Evolutionary conservation across 2,888 invertebrate species (phyloP), one percentile per base, ranked within the genome.

Genomic region (Amorpha juglandis): DNA sequence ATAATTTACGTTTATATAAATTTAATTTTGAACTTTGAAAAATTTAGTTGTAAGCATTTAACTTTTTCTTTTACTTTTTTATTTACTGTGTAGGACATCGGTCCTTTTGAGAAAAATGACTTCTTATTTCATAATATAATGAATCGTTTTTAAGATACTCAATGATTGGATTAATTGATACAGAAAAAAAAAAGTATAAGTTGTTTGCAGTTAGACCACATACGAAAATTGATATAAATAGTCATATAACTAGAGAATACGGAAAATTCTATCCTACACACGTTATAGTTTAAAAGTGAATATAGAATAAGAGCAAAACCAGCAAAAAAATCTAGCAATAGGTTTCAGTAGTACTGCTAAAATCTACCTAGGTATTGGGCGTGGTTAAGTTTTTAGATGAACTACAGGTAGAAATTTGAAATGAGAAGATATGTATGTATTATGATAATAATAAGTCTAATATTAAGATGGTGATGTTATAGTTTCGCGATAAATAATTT

Each of bases 201-300:
- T 19, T 58, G 58, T 42, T 58, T 58, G 58, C 58, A 42, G 21
- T 42, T 42, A 58, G 38, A 58, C 58, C 58, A 58, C 58, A 42
- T 16, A 58, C 19, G 58, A 58, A 42, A 42, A 42, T 55, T 21
- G 48, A 35, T 62, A 63, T 52, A 58, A 27, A 47, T 45, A 62
- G 64, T 45, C 53, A 63, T 66, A 19, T 27, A 58, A 63, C 50
- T 45, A 63, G 65, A 63, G n/a, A 65, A 62, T 50, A 62, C 50
- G 55, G 64, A 70, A 70, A 76, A 19, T 12, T 58, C 58, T 58
- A 58, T 58, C 19, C 58, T 58, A 58, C 42, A 58, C 27, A 27
- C 27, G 27, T 27, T 38, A 42, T 16, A 19, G 12, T 58, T 42
- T 9, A 42, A 19, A 42, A 42, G 12, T 16, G 16, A 19, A 42